Evolutionary conservation across 64 coral and sea anemone species (phyloP).

Genomic region (Hydrozoanthus tunicans): DNA sequence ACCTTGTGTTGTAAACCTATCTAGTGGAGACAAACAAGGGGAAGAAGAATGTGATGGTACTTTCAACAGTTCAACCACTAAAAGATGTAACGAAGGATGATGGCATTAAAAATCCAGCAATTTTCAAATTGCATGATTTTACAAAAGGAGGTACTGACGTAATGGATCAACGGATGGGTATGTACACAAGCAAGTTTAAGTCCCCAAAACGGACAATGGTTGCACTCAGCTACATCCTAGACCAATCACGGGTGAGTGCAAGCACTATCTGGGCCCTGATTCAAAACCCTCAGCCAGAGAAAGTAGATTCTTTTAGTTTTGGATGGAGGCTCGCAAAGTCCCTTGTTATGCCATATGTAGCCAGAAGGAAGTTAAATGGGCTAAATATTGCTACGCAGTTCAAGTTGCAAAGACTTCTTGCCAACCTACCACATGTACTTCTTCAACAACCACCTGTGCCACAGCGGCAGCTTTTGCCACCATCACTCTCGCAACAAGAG

Average conservation of each 20-base stretch:
- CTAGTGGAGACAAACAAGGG: background rate
- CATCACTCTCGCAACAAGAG: constrained; percentile 7
- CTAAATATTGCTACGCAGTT: background rate
- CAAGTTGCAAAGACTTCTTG: background rate
- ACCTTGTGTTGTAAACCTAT: background rate
- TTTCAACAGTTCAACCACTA: background rate
- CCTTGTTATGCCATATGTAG: background rate
- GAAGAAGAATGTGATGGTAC: background rate
- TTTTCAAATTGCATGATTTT: too few relatives aligned
- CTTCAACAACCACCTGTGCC: background rate
- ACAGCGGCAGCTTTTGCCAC: background rate
- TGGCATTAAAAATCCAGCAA: background rate
- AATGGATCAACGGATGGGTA: too few relatives aligned
- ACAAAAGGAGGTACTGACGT: too few relatives aligned
- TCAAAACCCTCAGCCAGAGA: background rate
- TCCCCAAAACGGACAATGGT: background rate
- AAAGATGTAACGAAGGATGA: background rate
- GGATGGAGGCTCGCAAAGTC: background rate
- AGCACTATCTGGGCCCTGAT: background rate
- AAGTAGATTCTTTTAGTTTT: background rate
- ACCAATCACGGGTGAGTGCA: background rate
- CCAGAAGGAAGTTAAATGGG: background rate
- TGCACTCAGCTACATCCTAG: background rate
- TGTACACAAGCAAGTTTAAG: background rate
- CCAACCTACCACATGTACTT: background rate